Percentiles rank a stretch among this genome's conserved stretches.
Evolutionary conservation across 2,888 invertebrate genomes (phyloP).

Genomic region (Nineta flava): DNA sequence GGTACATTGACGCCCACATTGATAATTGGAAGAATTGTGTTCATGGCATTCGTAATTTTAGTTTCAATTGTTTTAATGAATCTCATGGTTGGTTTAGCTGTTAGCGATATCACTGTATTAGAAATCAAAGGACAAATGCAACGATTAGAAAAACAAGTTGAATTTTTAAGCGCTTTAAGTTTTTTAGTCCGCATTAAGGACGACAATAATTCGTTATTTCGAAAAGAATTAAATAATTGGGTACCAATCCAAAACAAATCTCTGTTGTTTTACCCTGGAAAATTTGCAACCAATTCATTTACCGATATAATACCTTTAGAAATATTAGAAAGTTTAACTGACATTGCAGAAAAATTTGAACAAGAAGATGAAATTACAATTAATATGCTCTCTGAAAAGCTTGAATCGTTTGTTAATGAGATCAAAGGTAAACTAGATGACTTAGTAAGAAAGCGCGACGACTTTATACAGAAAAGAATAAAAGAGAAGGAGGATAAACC

Average conservation of each 20-base stretch:
- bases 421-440: not conserved
- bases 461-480: too few species aligned
- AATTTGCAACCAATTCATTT: not conserved
- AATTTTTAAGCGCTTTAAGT: conserved; percentile 20
- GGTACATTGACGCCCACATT: conserved; percentile 27
- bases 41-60: conserved; percentile 34
- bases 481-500: not conserved
- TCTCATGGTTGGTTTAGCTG: conserved; percentile 40
- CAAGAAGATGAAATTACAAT: not conserved
- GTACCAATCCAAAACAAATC: not conserved
- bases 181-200: not conserved
- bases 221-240: not conserved
- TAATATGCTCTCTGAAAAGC: not conserved
- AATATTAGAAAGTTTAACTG: not conserved
- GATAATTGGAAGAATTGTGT: conserved; percentile 32
- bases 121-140: conserved; percentile 38
- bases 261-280: not conserved
- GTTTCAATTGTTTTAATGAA: conserved; percentile 43
- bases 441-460: not conserved
- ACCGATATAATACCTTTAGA: not conserved
- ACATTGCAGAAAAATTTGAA: not conserved
- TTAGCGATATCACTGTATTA: conserved; percentile 39
- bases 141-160: conserved; percentile 37
- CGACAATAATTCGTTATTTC: not conserved
- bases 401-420: not conserved